phyloP scores from a whole-genome alignment of 2,113 vertebrate species.

The Vanacampus margaritifer region DNA sequence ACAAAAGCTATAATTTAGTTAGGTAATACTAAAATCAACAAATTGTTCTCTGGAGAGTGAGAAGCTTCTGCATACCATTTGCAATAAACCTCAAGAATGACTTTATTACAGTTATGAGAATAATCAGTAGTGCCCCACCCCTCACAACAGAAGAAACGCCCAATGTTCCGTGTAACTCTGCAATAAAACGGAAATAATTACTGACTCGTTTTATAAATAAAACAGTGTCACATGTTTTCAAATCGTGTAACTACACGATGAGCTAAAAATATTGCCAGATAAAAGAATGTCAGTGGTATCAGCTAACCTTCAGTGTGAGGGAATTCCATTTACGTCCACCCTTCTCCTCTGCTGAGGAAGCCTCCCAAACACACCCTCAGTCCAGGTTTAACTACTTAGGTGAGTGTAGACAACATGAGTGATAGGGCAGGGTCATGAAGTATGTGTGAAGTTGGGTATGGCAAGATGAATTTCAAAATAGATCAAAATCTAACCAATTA shows the following conservation, averaged over 20 bases:
- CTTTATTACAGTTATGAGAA: not conserved
- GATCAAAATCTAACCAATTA: not conserved
- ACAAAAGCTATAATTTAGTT: too few relatives aligned
- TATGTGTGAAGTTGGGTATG: not conserved
- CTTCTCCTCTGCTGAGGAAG: slow-evolving; percentile 12
- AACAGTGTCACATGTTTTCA: not conserved
- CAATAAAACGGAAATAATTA: not conserved
- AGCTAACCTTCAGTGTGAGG: slow-evolving; percentile 43
- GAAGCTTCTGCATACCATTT: not conserved
- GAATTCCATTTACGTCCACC: slow-evolving; percentile 46
- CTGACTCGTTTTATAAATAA: not conserved
- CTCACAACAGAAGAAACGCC: not conserved
- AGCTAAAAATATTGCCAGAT: not conserved
- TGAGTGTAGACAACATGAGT: not conserved
- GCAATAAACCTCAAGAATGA: not conserved
- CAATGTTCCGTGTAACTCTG: not conserved
- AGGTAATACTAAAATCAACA: not conserved
- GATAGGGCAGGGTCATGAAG: not conserved
- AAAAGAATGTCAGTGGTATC: not conserved
- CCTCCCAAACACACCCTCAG: slow-evolving; percentile 21
- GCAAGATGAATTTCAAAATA: slow-evolving; percentile 39
- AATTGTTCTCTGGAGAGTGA: not conserved
- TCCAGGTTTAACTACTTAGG: not conserved
- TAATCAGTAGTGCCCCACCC: slow-evolving; percentile 16
- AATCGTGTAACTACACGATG: not conserved